These are phyloP conservation scores for Siphonodentalium dalli DNA, from an alignment of 2,888 invertebrate genomes.

Conservation along the genomic window DNA sequence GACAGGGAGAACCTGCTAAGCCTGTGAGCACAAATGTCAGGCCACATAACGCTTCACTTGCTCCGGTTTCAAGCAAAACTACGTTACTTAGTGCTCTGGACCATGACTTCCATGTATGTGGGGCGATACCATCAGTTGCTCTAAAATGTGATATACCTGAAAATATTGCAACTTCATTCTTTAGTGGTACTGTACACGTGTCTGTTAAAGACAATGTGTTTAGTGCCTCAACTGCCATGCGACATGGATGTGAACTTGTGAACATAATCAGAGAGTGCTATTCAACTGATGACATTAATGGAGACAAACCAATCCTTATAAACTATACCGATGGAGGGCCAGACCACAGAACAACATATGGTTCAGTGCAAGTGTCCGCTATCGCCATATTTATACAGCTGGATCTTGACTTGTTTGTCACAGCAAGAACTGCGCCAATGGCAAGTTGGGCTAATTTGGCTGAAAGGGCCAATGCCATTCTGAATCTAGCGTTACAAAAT, in stretches of 20 bases:
- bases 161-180: conserved; percentile 9
- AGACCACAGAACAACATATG: conserved; percentile 9
- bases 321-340: conserved; percentile 12
- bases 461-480: conserved; percentile 1
- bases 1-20: conserved; percentile 17
- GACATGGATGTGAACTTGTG: conserved; percentile 3
- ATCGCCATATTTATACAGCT: conserved; percentile 3
- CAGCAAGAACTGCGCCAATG: conserved; percentile 4
- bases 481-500: conserved; percentile 13
- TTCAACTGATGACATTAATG: background rate
- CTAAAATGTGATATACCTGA: conserved; percentile 5
- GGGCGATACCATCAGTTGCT: conserved; percentile 12
- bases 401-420: conserved; percentile 9
- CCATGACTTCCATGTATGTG: conserved; percentile 20
- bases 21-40: conserved; percentile 11
- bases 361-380: conserved; percentile 5
- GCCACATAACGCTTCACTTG: conserved; percentile 3
- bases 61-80: background rate
- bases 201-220: conserved; percentile 16
- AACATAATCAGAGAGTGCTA: background rate
- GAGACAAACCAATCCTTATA: conserved; percentile 9
- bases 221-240: conserved; percentile 3
- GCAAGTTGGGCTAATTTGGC: conserved; percentile 8
- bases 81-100: conserved; percentile 11
- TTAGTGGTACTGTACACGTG: conserved; percentile 6